These are phyloP conservation scores for Urocynchramus pylzowi DNA, from an alignment of 2,113 vertebrate genomes.

Conservation along the genomic window DNA sequence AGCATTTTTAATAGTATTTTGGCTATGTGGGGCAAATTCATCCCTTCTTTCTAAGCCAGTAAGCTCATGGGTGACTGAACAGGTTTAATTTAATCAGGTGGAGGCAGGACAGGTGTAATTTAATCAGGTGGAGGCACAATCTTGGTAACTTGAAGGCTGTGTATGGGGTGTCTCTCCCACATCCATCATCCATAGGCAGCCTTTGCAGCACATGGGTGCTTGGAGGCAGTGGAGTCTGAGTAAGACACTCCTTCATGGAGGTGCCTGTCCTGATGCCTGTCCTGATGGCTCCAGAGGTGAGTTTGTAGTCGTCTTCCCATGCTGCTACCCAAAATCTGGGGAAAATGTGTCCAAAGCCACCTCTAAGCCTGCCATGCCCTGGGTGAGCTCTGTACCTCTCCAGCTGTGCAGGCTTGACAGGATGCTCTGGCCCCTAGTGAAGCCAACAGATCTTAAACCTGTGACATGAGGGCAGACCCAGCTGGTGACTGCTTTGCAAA, in stretches of 20 bases:
- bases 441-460: not conserved
- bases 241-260: not conserved
- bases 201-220: not conserved
- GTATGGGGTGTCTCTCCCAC: not conserved
- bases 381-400: not conserved
- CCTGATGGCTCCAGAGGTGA: rapidly evolving
- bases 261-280: not conserved
- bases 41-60: not conserved
- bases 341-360: not conserved
- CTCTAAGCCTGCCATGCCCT: not conserved
- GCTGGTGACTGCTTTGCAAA: not conserved
- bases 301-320: not conserved
- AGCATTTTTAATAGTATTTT: not conserved
- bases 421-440: not conserved
- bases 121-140: not conserved
- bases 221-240: not conserved
- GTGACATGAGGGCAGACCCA: not conserved
- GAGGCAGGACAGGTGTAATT: not conserved
- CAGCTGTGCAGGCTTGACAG: not conserved
- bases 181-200: rapidly evolving
- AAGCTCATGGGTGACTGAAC: not conserved
- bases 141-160: not conserved
- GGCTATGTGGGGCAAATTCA: not conserved
- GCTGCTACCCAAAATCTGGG: not conserved
- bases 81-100: not conserved